Conservation (phyloP, 2,888 invertebrate species). For the Diploptera punctata region DNA sequence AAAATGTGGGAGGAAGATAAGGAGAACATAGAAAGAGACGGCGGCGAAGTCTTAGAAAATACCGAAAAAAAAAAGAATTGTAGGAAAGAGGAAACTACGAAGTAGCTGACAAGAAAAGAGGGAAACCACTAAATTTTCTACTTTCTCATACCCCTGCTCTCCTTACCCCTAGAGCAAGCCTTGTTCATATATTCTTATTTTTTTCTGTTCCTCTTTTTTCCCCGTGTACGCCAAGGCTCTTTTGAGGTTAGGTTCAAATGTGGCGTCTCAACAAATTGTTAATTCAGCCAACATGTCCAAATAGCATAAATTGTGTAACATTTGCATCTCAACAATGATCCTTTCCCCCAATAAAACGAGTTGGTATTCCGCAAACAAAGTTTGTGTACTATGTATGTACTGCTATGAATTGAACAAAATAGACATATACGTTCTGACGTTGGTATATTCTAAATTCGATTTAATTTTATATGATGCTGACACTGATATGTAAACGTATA, state of each 20-base stretch:
- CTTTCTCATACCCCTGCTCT: no score
- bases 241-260: conserved; percentile 11
- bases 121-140: conserved; percentile 28
- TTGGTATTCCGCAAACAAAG: no score
- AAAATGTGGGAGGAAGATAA: conserved; percentile 28
- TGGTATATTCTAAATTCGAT: no score
- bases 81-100: conserved; percentile 15
- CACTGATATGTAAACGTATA: no score
- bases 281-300: background rate
- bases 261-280: conserved; percentile 11
- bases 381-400: no score
- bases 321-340: no score
- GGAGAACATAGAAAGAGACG: background rate
- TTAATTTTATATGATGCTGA: no score
- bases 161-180: background rate
- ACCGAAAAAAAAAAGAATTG: background rate
- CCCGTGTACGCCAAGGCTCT: conserved; percentile 4
- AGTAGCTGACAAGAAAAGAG: conserved; percentile 33
- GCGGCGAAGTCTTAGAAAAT: background rate
- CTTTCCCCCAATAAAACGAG: no score
- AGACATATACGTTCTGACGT: no score
- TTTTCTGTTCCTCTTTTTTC: background rate
- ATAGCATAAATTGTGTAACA: background rate
- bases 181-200: conserved; percentile 13
- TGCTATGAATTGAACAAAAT: no score